Conservation (phyloP, 2,113 vertebrate species). For the Halcyon senegalensis region DNA sequence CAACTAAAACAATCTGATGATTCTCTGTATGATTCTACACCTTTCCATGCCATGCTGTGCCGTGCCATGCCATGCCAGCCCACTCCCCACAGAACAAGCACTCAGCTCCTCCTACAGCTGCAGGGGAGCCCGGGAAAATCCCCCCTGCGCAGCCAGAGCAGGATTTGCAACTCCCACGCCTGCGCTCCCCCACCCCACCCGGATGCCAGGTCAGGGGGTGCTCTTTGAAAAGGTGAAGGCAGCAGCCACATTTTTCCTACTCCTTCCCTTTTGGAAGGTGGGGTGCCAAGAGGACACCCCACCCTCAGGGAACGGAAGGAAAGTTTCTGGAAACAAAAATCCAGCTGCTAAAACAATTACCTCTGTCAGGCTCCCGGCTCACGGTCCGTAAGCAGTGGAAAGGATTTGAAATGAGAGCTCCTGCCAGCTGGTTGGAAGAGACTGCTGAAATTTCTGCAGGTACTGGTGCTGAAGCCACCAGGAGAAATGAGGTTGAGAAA, state of each 20-base stretch:
- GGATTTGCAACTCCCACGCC: fast-evolving
- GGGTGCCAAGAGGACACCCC: too few species aligned
- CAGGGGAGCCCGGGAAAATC: not conserved
- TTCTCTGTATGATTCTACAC: too few species aligned
- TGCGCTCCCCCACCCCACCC: fast-evolving
- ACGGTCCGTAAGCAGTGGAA: not conserved
- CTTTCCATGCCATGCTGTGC: not conserved
- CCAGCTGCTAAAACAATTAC: not conserved
- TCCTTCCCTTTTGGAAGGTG: not conserved
- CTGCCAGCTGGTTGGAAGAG: not conserved
- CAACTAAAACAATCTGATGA: too few species aligned
- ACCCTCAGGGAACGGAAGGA: not conserved
- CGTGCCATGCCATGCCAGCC: too few species aligned
- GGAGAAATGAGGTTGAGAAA: not conserved
- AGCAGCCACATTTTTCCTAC: not conserved
- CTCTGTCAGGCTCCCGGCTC: not conserved
- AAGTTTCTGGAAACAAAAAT: not conserved
- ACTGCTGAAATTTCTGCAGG: not conserved
- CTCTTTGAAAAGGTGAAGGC: not conserved
- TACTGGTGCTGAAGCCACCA: not conserved
- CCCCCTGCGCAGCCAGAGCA: not conserved
- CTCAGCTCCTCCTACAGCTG: not conserved
- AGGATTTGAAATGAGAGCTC: not conserved
- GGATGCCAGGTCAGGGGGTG: not conserved
- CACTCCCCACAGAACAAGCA: not conserved